Evolutionary conservation across 2,888 invertebrate genomes (phyloP).

Genomic region (Helobdella robusta): DNA sequence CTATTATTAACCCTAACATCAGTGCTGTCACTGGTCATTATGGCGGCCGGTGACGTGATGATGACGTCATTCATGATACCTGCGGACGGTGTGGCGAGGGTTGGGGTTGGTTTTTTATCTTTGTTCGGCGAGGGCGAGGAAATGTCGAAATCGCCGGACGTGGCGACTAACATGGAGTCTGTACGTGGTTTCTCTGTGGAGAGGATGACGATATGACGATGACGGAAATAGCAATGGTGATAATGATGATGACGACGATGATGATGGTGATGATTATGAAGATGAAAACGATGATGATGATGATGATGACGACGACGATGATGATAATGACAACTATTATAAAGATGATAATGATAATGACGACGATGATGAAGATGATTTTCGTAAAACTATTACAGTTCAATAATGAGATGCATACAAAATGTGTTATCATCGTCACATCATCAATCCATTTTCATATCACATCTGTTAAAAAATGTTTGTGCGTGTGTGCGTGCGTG

Average conservation of each 20-base stretch:
- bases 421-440: too few relatives aligned
- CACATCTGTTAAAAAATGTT: background rate
- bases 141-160: slow-evolving; percentile 10
- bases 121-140: background rate
- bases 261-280: background rate
- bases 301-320: background rate
- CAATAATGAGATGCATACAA: too few relatives aligned
- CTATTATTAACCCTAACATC: background rate
- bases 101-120: too few relatives aligned
- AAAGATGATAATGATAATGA: background rate
- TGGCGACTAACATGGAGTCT: slow-evolving; percentile 5
- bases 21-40: too few relatives aligned
- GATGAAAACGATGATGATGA: background rate
- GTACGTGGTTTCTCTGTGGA: slow-evolving; percentile 8
- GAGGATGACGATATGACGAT: background rate
- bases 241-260: slow-evolving; percentile 19
- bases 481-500: slow-evolving; percentile 4
- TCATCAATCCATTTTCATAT: too few relatives aligned
- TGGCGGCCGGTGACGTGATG: too few relatives aligned
- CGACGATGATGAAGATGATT: background rate
- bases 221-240: background rate
- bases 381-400: too few relatives aligned
- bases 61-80: too few relatives aligned
- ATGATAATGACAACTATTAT: background rate
- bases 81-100: too few relatives aligned